Conservation (phyloP, 2,113 vertebrate genomes). For the Hiodon alosoides region DNA sequence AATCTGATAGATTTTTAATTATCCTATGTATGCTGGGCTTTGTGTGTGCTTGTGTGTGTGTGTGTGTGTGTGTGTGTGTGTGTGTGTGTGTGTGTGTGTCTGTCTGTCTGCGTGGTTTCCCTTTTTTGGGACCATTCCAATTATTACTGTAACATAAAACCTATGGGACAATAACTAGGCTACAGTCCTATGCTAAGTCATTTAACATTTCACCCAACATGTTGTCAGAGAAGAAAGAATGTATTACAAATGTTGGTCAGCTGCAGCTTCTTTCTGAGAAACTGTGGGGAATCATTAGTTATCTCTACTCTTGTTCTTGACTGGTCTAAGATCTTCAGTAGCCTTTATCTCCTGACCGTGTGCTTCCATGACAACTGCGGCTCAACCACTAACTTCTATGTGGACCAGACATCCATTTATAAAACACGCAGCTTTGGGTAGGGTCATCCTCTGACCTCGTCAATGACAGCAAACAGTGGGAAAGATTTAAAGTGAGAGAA, state of each 20-base stretch:
- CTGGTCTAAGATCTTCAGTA: slow-evolving; percentile 48
- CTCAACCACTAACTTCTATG: slow-evolving; percentile 31
- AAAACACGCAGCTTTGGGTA: slow-evolving; percentile 45
- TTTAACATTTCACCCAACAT: slow-evolving; percentile 50
- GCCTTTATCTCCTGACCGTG: slow-evolving; percentile 56
- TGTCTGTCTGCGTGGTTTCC: slow-evolving; percentile 34
- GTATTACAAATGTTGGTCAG: slow-evolving; percentile 70
- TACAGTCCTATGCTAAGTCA: slow-evolving; percentile 37
- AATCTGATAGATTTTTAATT: too few species aligned
- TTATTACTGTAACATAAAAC: slow-evolving; percentile 62
- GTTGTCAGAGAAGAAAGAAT: slow-evolving; percentile 66
- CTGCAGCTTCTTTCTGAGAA: slow-evolving; percentile 51
- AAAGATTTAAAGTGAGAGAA: slow-evolving; percentile 44
- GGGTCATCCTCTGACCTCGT: slow-evolving; percentile 45
- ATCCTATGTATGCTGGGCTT: too few species aligned
- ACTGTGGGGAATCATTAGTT: slow-evolving; percentile 57
- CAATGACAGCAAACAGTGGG: slow-evolving; percentile 43
- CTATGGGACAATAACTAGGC: slow-evolving; percentile 50
- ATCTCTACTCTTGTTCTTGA: slow-evolving; percentile 48
- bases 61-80: slow-evolving; percentile 1
- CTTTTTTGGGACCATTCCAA: slow-evolving; percentile 46
- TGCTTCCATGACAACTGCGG: slow-evolving; percentile 48
- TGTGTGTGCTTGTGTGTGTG: too few species aligned
- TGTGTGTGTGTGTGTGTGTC: slow-evolving; percentile 19
- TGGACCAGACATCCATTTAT: slow-evolving; percentile 45